Conservation (phyloP, 1,140 invertebrate species). For the Drosophila ironensis region DNA sequence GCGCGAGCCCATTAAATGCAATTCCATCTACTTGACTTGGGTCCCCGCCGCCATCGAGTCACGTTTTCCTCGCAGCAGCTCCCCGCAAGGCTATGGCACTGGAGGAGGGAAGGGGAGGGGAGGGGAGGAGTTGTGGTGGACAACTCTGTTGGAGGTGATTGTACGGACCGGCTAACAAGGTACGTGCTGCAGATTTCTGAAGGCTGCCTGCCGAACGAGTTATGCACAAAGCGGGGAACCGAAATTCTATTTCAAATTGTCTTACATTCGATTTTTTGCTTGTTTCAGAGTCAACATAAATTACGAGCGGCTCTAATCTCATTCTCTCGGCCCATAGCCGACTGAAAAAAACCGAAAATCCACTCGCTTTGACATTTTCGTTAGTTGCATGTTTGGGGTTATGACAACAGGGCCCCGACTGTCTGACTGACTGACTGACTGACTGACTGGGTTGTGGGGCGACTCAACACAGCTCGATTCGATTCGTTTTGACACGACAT, state of each 20-base stretch:
- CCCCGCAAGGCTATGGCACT: constrained; percentile 9
- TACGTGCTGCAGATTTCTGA: constrained; percentile 65
- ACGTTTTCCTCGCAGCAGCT: constrained; percentile 44
- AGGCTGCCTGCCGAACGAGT: constrained; percentile 71
- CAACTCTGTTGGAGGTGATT: constrained; percentile 66
- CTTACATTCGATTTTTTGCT: constrained; percentile 67
- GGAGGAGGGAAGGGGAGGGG: background rate
- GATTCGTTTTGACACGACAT: constrained; percentile 43
- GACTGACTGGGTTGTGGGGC: constrained; percentile 16
- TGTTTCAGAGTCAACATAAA: constrained; percentile 75
- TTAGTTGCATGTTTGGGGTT: constrained; percentile 54
- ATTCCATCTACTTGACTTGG: constrained; percentile 71
- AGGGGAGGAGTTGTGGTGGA: constrained; percentile 8
- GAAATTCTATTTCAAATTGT: constrained; percentile 69
- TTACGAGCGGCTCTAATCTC: constrained; percentile 66
- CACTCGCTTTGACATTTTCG: constrained; percentile 31
- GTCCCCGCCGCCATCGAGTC: constrained; percentile 55
- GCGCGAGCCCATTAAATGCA: constrained; percentile 64
- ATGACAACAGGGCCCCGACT: constrained; percentile 47
- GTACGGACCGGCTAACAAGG: constrained; percentile 68
- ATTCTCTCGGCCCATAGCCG: constrained; percentile 25
- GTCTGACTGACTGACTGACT: constrained; percentile 2
- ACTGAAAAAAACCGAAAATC: background rate
- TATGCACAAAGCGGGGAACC: constrained; percentile 14
- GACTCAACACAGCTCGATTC: constrained; percentile 3